phyloP scores from a whole-genome alignment of 2,888 invertebrate genomes.

The Agelastica alni region DNA sequence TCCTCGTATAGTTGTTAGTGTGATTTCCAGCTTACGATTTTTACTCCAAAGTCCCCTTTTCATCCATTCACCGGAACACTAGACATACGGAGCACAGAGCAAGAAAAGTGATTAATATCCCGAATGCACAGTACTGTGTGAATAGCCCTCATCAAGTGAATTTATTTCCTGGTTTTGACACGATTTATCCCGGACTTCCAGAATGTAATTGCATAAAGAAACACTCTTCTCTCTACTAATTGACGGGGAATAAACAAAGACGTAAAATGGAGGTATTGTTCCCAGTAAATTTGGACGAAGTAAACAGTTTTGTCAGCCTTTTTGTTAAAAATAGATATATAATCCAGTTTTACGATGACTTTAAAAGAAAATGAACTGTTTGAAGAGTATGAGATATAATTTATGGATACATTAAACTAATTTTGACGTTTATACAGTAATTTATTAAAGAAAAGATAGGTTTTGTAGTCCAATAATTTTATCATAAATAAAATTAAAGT shows the following conservation, averaged over 20 bases:
- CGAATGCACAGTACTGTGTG: constrained; percentile 36
- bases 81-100: constrained; percentile 12
- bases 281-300: constrained; percentile 9
- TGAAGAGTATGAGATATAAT: too few species aligned
- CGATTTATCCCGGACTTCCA: constrained; percentile 38
- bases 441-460: too few species aligned
- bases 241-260: constrained; percentile 40
- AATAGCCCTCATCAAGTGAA: constrained; percentile 46
- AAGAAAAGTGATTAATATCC: constrained; percentile 36
- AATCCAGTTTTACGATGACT: too few species aligned
- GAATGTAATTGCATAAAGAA: constrained; percentile 44
- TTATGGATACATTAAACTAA: too few species aligned
- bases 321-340: constrained; percentile 2
- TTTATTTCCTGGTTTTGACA: constrained; percentile 44
- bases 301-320: constrained; percentile 10
- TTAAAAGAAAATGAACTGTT: too few species aligned
- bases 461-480: too few species aligned
- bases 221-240: constrained; percentile 39
- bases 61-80: constrained; percentile 1
- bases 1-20: background rate
- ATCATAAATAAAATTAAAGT: too few species aligned
- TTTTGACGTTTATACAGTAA: too few species aligned
- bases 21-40: background rate
- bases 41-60: constrained; percentile 2
- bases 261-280: constrained; percentile 28